phyloP scores from a whole-genome alignment of 1,140 invertebrate species.

The Choristoneura fumiferana region DNA sequence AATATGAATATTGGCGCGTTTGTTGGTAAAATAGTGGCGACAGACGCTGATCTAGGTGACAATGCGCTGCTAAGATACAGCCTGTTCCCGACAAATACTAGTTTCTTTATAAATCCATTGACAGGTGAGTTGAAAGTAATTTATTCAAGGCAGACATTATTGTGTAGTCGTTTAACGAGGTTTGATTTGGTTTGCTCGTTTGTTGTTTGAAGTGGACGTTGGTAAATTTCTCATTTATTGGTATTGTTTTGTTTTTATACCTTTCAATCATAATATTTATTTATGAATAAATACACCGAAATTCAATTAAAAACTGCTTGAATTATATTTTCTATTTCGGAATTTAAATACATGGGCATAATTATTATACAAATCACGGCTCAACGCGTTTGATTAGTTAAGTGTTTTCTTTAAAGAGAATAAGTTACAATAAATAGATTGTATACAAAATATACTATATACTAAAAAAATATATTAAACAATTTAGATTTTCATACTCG shows the following conservation, averaged over 20 bases:
- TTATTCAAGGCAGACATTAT: constrained; percentile 13
- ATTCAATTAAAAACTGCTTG: too few relatives aligned
- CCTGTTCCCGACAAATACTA: constrained; percentile 88
- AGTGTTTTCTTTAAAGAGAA: too few relatives aligned
- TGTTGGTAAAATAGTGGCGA: constrained; percentile 88
- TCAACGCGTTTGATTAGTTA: too few relatives aligned
- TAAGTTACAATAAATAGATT: too few relatives aligned
- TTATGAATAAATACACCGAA: too few relatives aligned
- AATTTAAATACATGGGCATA: too few relatives aligned
- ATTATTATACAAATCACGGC: too few relatives aligned
- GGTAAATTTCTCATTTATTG: background rate
- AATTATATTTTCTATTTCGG: too few relatives aligned
- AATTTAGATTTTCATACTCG: too few relatives aligned
- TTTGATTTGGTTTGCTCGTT: background rate
- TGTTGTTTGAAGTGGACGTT: background rate
- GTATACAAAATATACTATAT: too few relatives aligned
- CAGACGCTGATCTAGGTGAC: constrained; percentile 90
- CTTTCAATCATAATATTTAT: too few relatives aligned
- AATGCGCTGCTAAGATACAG: constrained; percentile 91
- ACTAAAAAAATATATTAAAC: too few relatives aligned
- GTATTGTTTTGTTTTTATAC: constrained; percentile 16
- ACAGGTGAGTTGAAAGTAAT: constrained; percentile 84
- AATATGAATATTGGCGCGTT: constrained; percentile 88
- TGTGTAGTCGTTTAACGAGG: background rate
- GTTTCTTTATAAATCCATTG: constrained; percentile 89